Evolutionary conservation across 2,797 vertebrate genomes (phyloP).

Genomic region (Tragopan temminckii): DNA sequence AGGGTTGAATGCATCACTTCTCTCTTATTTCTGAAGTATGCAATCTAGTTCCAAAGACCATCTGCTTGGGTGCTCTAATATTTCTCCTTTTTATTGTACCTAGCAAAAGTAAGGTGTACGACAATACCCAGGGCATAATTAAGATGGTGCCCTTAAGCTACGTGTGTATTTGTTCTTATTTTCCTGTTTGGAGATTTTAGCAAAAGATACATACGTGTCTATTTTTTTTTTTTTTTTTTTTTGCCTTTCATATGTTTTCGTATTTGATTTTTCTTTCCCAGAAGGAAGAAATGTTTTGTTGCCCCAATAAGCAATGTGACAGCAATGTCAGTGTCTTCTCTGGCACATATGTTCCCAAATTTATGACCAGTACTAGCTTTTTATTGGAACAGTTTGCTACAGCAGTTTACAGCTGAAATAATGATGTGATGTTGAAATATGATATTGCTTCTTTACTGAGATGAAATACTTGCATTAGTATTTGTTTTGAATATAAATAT

Average conservation of each 20-base stretch:
- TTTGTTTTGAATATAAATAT: background rate
- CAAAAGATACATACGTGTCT: background rate
- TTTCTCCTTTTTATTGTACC: slow-evolving; percentile 47
- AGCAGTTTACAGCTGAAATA: background rate
- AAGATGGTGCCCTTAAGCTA: slow-evolving; percentile 1
- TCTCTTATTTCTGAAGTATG: slow-evolving; percentile 66
- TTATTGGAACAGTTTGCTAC: background rate
- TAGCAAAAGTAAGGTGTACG: slow-evolving; percentile 47
- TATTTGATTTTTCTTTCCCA: slow-evolving; percentile 2
- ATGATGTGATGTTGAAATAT: background rate
- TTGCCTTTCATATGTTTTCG: background rate
- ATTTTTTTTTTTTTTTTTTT: background rate
- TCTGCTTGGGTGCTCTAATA: slow-evolving; percentile 54
- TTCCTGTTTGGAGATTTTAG: background rate
- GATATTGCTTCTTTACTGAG: background rate
- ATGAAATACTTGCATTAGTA: background rate
- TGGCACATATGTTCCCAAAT: background rate
- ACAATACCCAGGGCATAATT: slow-evolving; percentile 10
- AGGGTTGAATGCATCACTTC: slow-evolving; percentile 53
- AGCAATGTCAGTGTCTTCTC: background rate
- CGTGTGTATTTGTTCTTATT: background rate
- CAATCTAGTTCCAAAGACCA: slow-evolving; percentile 68
- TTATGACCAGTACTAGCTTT: background rate
- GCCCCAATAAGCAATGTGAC: background rate
- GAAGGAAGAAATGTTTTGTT: background rate